A percentile compares a stretch with the other conserved stretches of the same genome.
Evolutionary conservation across 2,888 invertebrate species (phyloP).

Genomic region (Stenoptilia bipunctidactyla): DNA sequence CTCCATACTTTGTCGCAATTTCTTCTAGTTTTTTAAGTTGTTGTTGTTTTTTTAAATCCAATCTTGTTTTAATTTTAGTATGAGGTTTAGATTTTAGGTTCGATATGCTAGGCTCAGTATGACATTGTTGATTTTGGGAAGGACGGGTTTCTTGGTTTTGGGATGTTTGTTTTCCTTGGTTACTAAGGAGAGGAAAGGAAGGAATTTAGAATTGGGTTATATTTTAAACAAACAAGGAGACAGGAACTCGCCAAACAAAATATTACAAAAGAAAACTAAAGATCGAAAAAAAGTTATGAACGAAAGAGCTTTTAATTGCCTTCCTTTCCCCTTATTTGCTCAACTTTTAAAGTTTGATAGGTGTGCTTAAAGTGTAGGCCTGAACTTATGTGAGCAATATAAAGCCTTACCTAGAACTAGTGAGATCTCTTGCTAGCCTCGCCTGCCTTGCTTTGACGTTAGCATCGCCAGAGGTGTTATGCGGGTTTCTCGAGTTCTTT

Average conservation of each 20-base stretch:
- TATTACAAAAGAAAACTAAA: conserved; percentile 14
- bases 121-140: conserved; percentile 34
- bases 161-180: conserved; percentile 28
- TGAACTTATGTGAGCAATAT: background rate
- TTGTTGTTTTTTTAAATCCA: conserved; percentile 39
- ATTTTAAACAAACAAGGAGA: conserved; percentile 59
- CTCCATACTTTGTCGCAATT: conserved; percentile 42
- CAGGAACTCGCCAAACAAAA: conserved; percentile 36
- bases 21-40: conserved; percentile 54
- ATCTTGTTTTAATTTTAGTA: conserved; percentile 30
- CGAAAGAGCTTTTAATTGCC: conserved; percentile 23
- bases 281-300: conserved; percentile 16
- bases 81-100: conserved; percentile 19
- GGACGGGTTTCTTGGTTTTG: conserved; percentile 8
- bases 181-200: conserved; percentile 64
- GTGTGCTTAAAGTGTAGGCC: too few species aligned
- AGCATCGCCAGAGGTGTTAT: conserved; percentile 48
- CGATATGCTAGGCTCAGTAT: conserved; percentile 34
- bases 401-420: conserved; percentile 46
- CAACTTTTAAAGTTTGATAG: conserved; percentile 6
- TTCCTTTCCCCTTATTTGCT: conserved; percentile 70
- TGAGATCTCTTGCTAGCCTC: conserved; percentile 53
- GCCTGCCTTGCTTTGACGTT: conserved; percentile 59
- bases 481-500: conserved; percentile 38
- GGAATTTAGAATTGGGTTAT: conserved; percentile 20